A percentile compares a stretch with the other conserved stretches of the same genome.
Conservation (phyloP, 2,797 vertebrate species). For the Tarsius wallacei region DNA sequence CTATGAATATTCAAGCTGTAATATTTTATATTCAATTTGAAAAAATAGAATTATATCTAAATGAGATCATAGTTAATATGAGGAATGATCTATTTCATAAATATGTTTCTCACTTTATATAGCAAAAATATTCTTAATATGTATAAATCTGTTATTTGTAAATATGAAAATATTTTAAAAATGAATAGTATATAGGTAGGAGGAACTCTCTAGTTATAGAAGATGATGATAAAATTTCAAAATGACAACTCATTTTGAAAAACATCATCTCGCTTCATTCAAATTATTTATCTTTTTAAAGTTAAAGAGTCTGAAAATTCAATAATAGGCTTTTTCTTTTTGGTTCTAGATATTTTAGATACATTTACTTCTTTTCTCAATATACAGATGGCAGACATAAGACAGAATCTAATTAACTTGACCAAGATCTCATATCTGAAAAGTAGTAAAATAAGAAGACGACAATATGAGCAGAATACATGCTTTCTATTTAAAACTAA, state of each 20-base stretch:
- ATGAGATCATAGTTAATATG: not conserved
- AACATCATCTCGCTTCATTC: not conserved
- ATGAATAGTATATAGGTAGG: not conserved
- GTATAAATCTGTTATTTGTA: not conserved
- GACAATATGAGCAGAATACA: not conserved
- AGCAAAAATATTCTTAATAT: not conserved
- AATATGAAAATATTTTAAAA: not conserved
- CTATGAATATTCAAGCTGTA: constrained; percentile 46
- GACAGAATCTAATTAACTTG: not conserved
- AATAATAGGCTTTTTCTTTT: not conserved
- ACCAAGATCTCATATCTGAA: not conserved
- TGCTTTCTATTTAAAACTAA: constrained; percentile 42
- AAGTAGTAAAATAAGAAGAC: not conserved
- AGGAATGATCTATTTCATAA: not conserved
- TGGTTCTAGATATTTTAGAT: not conserved
- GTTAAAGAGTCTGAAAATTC: not conserved
- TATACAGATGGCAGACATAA: not conserved
- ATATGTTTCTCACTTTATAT: not conserved
- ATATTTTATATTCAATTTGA: not conserved
- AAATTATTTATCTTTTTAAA: not conserved
- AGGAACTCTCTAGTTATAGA: not conserved
- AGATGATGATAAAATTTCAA: not conserved
- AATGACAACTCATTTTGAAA: not conserved
- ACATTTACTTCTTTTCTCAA: not conserved
- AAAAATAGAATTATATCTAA: constrained; percentile 5